phyloP scores from a whole-genome alignment of 2,113 vertebrate genomes.

The Phasianus colchicus region DNA sequence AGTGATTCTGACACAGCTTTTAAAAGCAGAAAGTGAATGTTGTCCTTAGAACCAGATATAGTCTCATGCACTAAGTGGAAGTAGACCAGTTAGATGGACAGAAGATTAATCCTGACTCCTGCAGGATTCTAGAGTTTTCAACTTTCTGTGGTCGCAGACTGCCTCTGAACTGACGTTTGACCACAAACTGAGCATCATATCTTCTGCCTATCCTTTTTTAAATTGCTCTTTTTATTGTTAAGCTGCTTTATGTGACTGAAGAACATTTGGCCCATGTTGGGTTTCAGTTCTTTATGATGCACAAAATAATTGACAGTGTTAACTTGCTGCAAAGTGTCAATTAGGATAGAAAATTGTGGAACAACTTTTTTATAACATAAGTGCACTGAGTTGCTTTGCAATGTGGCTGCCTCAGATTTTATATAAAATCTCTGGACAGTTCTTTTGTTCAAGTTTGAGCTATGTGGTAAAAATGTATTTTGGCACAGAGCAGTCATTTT shows the following conservation, averaged over 20 bases:
- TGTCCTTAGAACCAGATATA: conserved; percentile 54
- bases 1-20: conserved; percentile 63
- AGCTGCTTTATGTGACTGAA: conserved; percentile 80
- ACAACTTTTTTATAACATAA: conserved; percentile 77
- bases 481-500: conserved; percentile 74
- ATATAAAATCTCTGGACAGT: conserved; percentile 65
- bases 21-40: conserved; percentile 68
- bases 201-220: conserved; percentile 72
- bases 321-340: conserved; percentile 69
- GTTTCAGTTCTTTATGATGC: conserved; percentile 79
- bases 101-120: conserved; percentile 53
- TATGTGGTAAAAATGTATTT: conserved; percentile 79
- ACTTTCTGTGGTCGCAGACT: conserved; percentile 41
- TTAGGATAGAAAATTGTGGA: conserved; percentile 69
- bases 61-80: conserved; percentile 59
- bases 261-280: conserved; percentile 81
- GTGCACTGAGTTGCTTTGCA: conserved; percentile 71
- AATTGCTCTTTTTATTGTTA: conserved; percentile 72
- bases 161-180: conserved; percentile 12
- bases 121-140: conserved; percentile 44
- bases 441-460: conserved; percentile 64
- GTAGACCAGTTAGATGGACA: conserved; percentile 17
- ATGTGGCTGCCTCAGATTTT: conserved; percentile 79
- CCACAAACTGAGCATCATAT: conserved; percentile 28
- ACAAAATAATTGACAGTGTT: conserved; percentile 74